A percentile compares a stretch with the other conserved stretches of the same genome.
Conservation (phyloP, 2,113 vertebrate genomes). For the Sigmodon hispidus region DNA sequence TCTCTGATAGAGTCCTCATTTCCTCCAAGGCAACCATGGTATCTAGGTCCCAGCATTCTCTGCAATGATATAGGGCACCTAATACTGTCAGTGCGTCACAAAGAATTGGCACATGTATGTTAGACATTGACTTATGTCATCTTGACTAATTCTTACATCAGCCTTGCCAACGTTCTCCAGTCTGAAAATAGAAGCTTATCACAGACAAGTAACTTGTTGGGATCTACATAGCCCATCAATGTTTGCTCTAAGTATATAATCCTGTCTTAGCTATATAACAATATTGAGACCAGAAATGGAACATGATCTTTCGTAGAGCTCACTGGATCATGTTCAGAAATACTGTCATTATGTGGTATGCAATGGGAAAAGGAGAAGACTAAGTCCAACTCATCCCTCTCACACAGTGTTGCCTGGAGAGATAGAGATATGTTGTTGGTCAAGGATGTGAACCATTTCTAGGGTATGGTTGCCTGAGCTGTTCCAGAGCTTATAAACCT, state of each 20-base stretch:
- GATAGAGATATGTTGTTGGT: background rate
- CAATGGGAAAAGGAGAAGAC: background rate
- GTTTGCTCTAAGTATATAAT: background rate
- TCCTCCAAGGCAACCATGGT: background rate
- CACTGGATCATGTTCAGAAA: background rate
- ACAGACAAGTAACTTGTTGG: background rate
- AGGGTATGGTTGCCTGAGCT: background rate
- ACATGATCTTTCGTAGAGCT: background rate
- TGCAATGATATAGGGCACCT: background rate
- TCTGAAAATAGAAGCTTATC: background rate
- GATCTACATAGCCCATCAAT: background rate
- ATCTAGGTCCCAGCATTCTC: background rate
- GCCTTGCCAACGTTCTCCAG: background rate
- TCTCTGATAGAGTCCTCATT: background rate
- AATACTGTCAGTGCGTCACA: background rate
- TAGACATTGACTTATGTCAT: background rate
- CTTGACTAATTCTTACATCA: background rate
- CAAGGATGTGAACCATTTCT: background rate
- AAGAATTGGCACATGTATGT: background rate
- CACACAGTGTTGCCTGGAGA: background rate
- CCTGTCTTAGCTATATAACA: background rate
- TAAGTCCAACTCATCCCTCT: background rate
- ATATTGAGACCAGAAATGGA: background rate
- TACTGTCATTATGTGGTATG: background rate
- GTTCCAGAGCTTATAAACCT: background rate